A percentile compares a stretch with the other conserved stretches of the same genome.
Evolutionary conservation across 2,888 invertebrate species (phyloP).

Genomic region (Eupithecia centaureata): DNA sequence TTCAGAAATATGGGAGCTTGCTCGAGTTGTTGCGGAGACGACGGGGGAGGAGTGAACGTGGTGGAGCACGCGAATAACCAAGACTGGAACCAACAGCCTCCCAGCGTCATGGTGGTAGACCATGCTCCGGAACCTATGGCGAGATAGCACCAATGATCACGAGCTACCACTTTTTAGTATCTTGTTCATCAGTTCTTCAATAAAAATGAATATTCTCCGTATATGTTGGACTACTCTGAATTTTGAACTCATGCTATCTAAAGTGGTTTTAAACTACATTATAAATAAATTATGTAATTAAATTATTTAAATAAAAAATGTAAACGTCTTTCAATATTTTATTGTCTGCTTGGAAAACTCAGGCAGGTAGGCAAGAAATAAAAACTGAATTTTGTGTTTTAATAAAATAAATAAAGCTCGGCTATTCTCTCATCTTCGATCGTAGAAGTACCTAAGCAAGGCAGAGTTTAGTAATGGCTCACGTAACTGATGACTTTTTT

Average conservation of each 20-base stretch:
- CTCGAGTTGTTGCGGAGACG: conserved; percentile 53
- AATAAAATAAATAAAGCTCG: neutral
- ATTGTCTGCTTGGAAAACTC: neutral
- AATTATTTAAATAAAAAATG: neutral
- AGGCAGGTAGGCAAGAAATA: neutral
- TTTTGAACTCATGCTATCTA: neutral
- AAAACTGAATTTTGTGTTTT: neutral
- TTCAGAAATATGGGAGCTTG: conserved; percentile 58
- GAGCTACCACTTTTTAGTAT: neutral
- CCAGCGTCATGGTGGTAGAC: conserved; percentile 49
- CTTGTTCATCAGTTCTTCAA: neutral
- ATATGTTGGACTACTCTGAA: neutral
- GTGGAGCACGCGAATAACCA: conserved; percentile 40
- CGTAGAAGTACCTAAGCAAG: neutral
- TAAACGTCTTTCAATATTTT: neutral
- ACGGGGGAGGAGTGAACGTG: conserved; percentile 41
- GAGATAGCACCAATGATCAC: conserved; percentile 51
- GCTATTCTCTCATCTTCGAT: neutral
- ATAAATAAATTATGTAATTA: neutral
- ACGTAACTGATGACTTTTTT: neutral
- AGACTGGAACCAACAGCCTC: conserved; percentile 41
- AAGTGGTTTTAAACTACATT: neutral
- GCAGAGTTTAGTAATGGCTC: neutral
- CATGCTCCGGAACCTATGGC: conserved; percentile 47
- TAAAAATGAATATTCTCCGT: neutral